These are phyloP conservation scores for Muscina levida DNA, from an alignment of 2,888 invertebrate genomes.

Conservation along the genomic window DNA sequence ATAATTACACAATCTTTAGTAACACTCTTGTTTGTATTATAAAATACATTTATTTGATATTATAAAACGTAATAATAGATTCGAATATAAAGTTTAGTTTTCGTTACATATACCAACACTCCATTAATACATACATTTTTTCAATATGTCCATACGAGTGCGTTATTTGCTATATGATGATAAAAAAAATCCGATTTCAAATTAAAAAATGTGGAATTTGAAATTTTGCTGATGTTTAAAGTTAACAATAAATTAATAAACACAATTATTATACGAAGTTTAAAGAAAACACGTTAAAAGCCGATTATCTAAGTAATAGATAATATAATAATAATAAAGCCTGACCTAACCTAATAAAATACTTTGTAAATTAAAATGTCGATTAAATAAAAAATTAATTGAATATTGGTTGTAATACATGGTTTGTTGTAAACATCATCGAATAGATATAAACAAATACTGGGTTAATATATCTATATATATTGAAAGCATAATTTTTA, in stretches of 20 bases:
- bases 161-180: conserved; percentile 30
- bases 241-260: conserved; percentile 42
- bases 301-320: too few species aligned
- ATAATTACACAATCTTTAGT: too few species aligned
- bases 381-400: too few species aligned
- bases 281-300: conserved; percentile 38
- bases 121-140: conserved; percentile 56
- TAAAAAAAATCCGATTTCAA: conserved; percentile 19
- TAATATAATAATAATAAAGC: too few species aligned
- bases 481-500: too few species aligned
- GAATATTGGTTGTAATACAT: too few species aligned
- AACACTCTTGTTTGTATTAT: conserved; percentile 35
- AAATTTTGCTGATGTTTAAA: neutral
- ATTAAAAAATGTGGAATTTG: neutral
- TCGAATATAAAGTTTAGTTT: conserved; percentile 18
- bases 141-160: conserved; percentile 51
- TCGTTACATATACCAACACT: conserved; percentile 42
- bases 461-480: too few species aligned
- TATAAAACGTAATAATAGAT: conserved; percentile 45
- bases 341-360: too few species aligned
- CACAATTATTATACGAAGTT: conserved; percentile 50
- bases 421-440: too few species aligned
- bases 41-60: conserved; percentile 52
- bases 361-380: too few species aligned
- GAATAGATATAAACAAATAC: too few species aligned